Conservation (phyloP, 2,113 vertebrate genomes). For the Cavia porcellus region DNA sequence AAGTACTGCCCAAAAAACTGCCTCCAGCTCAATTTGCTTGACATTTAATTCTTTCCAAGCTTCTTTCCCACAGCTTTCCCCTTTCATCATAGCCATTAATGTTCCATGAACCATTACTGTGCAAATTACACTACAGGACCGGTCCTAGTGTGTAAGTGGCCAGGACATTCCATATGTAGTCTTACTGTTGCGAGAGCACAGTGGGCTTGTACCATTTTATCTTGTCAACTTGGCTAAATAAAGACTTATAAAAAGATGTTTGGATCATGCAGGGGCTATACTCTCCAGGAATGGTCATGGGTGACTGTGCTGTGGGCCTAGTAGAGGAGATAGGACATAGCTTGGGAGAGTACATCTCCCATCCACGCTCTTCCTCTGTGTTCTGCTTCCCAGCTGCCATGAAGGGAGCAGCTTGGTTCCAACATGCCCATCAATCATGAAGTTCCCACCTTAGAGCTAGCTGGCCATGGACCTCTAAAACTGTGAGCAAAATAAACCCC, state of each 20-base stretch:
- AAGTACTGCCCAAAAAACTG: not conserved
- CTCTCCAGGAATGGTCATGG: not conserved
- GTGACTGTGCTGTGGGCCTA: not conserved
- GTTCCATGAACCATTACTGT: not conserved
- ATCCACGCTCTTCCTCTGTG: no score
- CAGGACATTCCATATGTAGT: not conserved
- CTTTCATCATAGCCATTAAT: not conserved
- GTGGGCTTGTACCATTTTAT: not conserved
- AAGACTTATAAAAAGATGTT: not conserved
- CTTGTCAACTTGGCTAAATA: not conserved
- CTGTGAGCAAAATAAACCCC: not conserved
- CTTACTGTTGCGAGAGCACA: not conserved
- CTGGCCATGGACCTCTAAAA: no score
- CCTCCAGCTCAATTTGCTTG: not conserved
- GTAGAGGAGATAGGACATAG: not conserved
- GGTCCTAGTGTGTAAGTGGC: not conserved
- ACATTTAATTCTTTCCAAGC: not conserved
- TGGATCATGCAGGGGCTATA: not conserved
- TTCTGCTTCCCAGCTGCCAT: no score
- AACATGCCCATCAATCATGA: no score
- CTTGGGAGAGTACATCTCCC: not conserved
- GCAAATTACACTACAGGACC: not conserved
- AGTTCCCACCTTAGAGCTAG: no score
- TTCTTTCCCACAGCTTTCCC: not conserved
- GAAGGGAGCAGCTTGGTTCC: no score